Evolutionary conservation across 2,888 invertebrate genomes (phyloP), one percentile per base, ranked within the genome.

Genomic region (Calephelis perditalis): DNA sequence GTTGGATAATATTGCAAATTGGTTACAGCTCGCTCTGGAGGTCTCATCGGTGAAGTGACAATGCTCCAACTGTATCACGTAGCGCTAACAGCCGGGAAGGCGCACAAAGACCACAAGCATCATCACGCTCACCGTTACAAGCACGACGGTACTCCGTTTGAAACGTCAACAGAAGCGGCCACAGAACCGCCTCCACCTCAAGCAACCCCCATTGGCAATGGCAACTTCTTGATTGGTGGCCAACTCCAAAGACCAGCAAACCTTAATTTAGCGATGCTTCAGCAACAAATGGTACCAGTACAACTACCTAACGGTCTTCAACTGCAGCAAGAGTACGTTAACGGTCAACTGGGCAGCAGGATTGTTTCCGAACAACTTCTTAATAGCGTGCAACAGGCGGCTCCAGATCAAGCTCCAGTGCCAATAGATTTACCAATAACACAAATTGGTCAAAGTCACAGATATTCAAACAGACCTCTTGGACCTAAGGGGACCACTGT

Each of bases 81-180:
- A 0, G 96, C 96, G 0, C 76, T 96, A 63, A 95, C 95, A 3
- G 96, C 96, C 3, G 96, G 96, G 0, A 96, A 96, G 80, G 96
- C 96, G 0, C 96, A 96, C 83, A 94, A 94, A 67, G 96, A 96
- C 74, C 96, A 96, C 82, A 96, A 96, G 74, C 96, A 96, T 74
- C 96, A 96, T 76, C 96, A 96, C 81, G 96, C 93, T 0, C 96
- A 96, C 76, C 95, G 95, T 72, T 95, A 94, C 74, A 94, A 93
- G 71, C 95, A 95, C 74, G 94, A 95, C 66, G 95, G 95, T 0
- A 90, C 87, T 12, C 91, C 92, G 12, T 79, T 94, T 11, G 92
- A 92, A 9, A 91, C 93, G 3, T 82, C 93, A 8, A 90, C 93
- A 0, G 92, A 93, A 54, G 87, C 92, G 0, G 91, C 91, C 0